Base-by-base conservation (phyloP, 2,113 vertebrate species). In the Saccopteryx leptura region DNA sequence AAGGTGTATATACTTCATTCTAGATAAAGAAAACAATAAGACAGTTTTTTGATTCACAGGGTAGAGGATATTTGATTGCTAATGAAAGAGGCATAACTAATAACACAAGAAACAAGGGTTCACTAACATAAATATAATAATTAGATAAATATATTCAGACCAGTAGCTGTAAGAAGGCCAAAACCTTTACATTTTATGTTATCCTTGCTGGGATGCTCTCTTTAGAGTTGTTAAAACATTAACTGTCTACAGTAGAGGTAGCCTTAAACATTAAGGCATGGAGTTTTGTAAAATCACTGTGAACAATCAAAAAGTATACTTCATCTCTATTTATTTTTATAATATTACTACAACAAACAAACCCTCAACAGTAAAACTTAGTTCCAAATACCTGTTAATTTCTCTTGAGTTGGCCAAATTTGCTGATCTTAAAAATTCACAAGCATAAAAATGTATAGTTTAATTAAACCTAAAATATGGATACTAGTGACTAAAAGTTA, bases 191-290 rank as follows among this genome's bases (percentile, higher is more conserved):
- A 96, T 92, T 95, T 95, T 87, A 71, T 96, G 75, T 91, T 93
- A 94, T 91, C 88, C 75, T 94, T 88, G 83, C 80, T 97, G 76
- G 97, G 97, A 92, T 92, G 96, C 92, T 94, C 90, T 96, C 96
- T 96, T 94, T 90, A 95, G 71, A 96, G 85, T 72, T 96, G 92
- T 89, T 96, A 91, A 96, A 96, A 96, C 71, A 97, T 92, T 93
- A 93, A 84, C 83, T 93, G 54, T 89, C 79, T 96, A 66, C 39
- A 21, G 95, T 82, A 91, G 66, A 95, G 33, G 60, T 94, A 13
- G 66, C 72, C 86, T 93, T 91, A 96, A 95, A 95, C 28, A 71
- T 89, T 88, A 89, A 88, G 81, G 80, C 31, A 90, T 26, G 14
- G 48, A 82, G 39, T 90, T 63, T 72, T 80, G 58, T 18, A 81